Conservation (phyloP, 2,888 invertebrate species). For the Drosophila picticornis region DNA sequence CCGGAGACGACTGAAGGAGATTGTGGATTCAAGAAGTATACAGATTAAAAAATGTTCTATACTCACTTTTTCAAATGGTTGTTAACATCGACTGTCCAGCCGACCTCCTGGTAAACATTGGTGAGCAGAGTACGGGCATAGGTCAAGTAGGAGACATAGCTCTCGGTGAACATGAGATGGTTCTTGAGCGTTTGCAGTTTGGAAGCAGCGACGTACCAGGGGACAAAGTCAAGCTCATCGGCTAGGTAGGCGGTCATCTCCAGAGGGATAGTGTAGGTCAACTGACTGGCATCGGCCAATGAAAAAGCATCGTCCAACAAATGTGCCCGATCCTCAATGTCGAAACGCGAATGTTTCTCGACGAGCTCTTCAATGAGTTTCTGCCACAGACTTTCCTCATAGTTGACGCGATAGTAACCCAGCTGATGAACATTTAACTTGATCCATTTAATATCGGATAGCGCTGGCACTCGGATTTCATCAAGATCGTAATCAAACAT, state of each 20-base stretch:
- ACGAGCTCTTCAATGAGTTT: conserved; percentile 80
- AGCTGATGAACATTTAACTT: conserved; percentile 93
- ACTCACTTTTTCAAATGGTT: conserved; percentile 83
- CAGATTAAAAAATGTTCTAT: background rate
- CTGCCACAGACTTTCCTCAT: conserved; percentile 89
- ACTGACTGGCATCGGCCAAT: conserved; percentile 89
- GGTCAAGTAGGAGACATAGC: conserved; percentile 86
- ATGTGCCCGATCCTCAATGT: conserved; percentile 90
- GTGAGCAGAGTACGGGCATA: conserved; percentile 87
- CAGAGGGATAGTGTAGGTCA: conserved; percentile 89
- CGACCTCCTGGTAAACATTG: conserved; percentile 87
- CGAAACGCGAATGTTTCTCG: conserved; percentile 81
- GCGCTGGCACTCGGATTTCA: conserved; percentile 67
- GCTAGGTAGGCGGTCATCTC: conserved; percentile 89
- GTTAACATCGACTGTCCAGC: conserved; percentile 87
- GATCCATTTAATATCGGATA: conserved; percentile 87
- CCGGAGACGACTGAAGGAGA: conserved; percentile 87
- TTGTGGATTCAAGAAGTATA: background rate
- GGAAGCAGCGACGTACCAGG: conserved; percentile 90
- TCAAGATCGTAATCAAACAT: conserved; percentile 71
- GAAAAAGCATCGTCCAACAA: conserved; percentile 93
- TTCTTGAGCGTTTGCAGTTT: conserved; percentile 86
- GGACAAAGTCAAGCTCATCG: conserved; percentile 89
- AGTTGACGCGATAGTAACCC: conserved; percentile 95
- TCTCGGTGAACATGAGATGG: conserved; percentile 86